Evolutionary conservation across 2,888 invertebrate genomes (phyloP).

Genomic region (Podotricha telesiphe): DNA sequence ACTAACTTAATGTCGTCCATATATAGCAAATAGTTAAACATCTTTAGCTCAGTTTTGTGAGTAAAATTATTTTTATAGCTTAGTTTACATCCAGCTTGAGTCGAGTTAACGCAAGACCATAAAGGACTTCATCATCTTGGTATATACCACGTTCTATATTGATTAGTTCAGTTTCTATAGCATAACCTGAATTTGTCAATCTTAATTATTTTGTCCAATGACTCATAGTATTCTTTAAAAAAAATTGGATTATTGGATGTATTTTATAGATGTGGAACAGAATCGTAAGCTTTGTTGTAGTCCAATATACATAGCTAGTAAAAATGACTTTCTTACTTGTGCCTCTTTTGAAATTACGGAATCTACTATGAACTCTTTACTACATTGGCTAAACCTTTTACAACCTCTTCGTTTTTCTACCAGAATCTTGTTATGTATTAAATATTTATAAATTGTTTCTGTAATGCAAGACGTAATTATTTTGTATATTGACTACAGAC

Average conservation of each 20-base stretch:
- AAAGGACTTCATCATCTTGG: too few relatives aligned
- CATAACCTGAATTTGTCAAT: background rate
- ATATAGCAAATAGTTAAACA: too few relatives aligned
- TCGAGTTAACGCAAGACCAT: too few relatives aligned
- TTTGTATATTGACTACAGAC: slow-evolving; percentile 41
- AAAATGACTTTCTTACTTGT: background rate
- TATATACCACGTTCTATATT: too few relatives aligned
- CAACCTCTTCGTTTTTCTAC: slow-evolving; percentile 10
- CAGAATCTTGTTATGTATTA: slow-evolving; percentile 23
- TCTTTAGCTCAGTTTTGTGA: too few relatives aligned
- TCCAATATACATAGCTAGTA: background rate
- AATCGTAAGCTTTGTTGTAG: background rate
- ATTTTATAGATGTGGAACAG: background rate
- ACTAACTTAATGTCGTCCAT: too few relatives aligned
- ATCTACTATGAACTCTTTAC: background rate
- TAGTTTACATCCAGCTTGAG: too few relatives aligned
- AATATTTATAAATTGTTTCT: slow-evolving; percentile 28
- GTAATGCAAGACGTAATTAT: slow-evolving; percentile 35
- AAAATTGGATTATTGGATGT: slow-evolving; percentile 19
- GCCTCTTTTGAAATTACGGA: background rate
- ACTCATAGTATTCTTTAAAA: slow-evolving; percentile 26
- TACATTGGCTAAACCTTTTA: background rate
- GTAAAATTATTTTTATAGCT: too few relatives aligned
- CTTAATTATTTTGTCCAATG: slow-evolving; percentile 35
- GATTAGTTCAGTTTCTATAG: too few relatives aligned